Conservation (phyloP, 2,797 vertebrate species). For the Okamejei kenojei region DNA sequence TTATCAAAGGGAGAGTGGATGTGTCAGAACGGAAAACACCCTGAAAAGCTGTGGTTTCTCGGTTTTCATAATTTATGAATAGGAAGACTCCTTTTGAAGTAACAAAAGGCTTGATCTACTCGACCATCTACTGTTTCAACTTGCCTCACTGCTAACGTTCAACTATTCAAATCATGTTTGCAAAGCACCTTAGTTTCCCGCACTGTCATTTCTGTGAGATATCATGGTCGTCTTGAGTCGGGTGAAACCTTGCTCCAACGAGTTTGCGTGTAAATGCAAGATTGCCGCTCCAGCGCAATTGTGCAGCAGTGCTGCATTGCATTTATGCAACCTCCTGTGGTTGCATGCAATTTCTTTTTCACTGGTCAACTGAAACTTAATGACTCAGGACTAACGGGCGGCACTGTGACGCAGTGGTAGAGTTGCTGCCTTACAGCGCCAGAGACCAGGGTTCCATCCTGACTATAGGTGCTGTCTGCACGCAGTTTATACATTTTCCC, state of each 20-base stretch:
- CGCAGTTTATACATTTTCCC: too few species aligned
- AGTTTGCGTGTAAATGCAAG: too few species aligned
- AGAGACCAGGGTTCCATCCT: too few species aligned
- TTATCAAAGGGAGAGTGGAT: not conserved
- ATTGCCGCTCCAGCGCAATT: too few species aligned
- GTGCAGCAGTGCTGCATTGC: too few species aligned
- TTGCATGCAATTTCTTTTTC: not conserved
- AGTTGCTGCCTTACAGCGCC: too few species aligned
- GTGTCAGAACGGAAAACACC: not conserved
- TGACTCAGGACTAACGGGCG: too few species aligned
- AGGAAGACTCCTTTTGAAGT: not conserved
- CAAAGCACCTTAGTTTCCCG: not conserved
- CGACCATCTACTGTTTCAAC: not conserved
- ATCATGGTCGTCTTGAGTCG: not conserved
- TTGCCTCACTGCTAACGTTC: not conserved
- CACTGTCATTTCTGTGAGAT: not conserved
- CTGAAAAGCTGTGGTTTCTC: constrained; percentile 21
- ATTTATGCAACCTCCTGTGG: not conserved
- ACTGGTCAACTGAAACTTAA: too few species aligned
- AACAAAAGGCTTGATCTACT: not conserved
- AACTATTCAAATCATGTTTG: not conserved
- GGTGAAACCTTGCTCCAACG: not conserved
- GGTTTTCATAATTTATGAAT: not conserved
- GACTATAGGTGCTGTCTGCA: too few species aligned
- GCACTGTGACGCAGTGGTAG: too few species aligned